These are phyloP conservation scores for Podarcis cretensis DNA, from an alignment of 2,113 vertebrate species.

Conservation along the genomic window DNA sequence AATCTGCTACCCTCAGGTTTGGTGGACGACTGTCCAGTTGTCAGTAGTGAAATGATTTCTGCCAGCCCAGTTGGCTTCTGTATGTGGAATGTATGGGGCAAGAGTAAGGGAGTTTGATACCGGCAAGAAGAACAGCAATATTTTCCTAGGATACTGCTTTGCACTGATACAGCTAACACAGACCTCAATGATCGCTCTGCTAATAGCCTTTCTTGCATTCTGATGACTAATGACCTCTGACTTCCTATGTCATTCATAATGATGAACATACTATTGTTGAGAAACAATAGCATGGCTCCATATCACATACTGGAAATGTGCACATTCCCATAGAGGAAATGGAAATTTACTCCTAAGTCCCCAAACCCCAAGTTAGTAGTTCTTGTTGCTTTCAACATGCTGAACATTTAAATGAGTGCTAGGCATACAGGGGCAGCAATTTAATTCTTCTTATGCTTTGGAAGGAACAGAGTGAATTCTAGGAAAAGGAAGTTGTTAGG, in stretches of 20 bases:
- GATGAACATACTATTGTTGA: neutral
- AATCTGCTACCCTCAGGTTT: too few species aligned
- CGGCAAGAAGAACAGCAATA: neutral
- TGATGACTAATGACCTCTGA: neutral
- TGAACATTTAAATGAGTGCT: neutral
- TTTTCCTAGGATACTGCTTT: neutral
- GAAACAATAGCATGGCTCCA: neutral
- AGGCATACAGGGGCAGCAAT: slow-evolving; percentile 1
- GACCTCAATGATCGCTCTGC: neutral
- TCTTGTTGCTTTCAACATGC: neutral
- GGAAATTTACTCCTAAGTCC: neutral
- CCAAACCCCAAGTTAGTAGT: neutral
- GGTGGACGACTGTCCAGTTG: too few species aligned
- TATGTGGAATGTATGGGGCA: too few species aligned
- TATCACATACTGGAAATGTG: slow-evolving; percentile 1
- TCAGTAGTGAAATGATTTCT: too few species aligned
- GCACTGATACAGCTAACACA: neutral
- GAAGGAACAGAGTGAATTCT: neutral
- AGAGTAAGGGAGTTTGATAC: too few species aligned
- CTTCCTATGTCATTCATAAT: neutral
- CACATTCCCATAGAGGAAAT: neutral
- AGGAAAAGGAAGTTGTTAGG: neutral
- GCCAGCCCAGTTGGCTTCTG: too few species aligned
- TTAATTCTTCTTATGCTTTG: neutral
- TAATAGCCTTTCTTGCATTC: neutral